Conservation (phyloP, 2,888 invertebrate species). For the Eristalis intricaria region DNA sequence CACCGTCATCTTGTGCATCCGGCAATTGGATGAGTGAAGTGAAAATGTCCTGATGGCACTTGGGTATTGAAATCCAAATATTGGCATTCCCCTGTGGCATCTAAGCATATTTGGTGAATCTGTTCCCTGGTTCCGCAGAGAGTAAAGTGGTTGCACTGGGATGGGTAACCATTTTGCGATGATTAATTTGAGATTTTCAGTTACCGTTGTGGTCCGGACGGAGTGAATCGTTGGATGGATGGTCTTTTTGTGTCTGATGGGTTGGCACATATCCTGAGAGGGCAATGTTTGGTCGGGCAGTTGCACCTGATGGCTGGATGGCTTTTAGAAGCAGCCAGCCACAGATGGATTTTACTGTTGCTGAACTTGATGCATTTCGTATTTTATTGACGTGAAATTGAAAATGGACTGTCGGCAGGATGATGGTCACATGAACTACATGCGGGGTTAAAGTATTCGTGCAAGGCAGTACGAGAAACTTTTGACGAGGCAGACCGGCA, state of each 20-base stretch:
- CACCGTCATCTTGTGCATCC: slow-evolving; percentile 45
- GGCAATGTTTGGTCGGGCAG: not conserved
- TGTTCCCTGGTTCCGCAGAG: slow-evolving; percentile 28
- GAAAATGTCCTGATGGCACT: slow-evolving; percentile 66
- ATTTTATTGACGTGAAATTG: not conserved
- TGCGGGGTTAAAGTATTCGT: no score
- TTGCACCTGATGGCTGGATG: not conserved
- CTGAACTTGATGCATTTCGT: not conserved
- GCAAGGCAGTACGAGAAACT: no score
- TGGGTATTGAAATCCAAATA: slow-evolving; percentile 60
- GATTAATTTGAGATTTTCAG: slow-evolving; percentile 8
- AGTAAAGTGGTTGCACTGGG: slow-evolving; percentile 7
- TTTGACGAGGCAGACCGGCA: no score
- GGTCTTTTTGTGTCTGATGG: not conserved
- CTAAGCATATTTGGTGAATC: slow-evolving; percentile 50
- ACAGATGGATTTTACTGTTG: not conserved
- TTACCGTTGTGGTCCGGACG: not conserved
- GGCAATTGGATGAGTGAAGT: slow-evolving; percentile 62
- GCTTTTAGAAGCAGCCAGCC: not conserved
- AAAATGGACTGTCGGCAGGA: not conserved
- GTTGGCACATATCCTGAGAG: not conserved
- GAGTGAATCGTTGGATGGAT: not conserved
- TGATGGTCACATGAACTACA: no score
- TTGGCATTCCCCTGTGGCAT: slow-evolving; percentile 52
- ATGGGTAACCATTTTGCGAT: slow-evolving; percentile 1